Base-by-base conservation (phyloP, 2,113 vertebrate species). In the Cepphus grylle region DNA sequence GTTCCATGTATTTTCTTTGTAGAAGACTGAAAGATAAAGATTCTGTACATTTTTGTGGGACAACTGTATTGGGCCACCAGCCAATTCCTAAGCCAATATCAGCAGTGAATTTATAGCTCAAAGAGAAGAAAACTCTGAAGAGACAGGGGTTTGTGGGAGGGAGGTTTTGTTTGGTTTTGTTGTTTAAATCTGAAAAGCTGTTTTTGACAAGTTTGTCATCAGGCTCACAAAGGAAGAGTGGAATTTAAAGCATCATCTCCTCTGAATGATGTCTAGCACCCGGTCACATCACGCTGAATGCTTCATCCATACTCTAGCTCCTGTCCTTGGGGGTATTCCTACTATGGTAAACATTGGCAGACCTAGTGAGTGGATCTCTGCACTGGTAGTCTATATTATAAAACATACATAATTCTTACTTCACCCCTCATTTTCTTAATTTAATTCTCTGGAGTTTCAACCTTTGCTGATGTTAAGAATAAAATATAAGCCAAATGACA, bases 21-120 rank as follows among this genome's bases (percentile, higher is more conserved):
- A 81, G 17, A 20, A 78, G 29, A 81, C 29, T 34, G 17, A 67
- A 95, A 84, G 38, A 67, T 1, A 70, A 47, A 86, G 55, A 93
- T 85, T 93, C 71, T 96, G 69, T 56, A 66, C 76, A 92, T 94
- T 96, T 96, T 91, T 95, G 79, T 94, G 91, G 72, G 65, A 96
- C 69, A 90, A 59, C 23, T 25, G 18, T 11, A 43, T 59, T 26
- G 29, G 84, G 91, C 63, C 90, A 38, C 12, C 29, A 91, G 40
- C 71, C 88, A 90, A 19, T 29, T 63, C 58, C 42, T 32, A 66
- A 89, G 83, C 81, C 92, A 93, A 3, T 63, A 94, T 73, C 91
- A 96, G 85, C 89, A 87, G 42, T 49, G 29, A 81, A 90, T 66
- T 82, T 87, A 93, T 26, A 97, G 43, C 66, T 81, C 62, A 66